Base-by-base conservation (phyloP, 1,140 invertebrate species). In the Leptinotarsa texana region DNA sequence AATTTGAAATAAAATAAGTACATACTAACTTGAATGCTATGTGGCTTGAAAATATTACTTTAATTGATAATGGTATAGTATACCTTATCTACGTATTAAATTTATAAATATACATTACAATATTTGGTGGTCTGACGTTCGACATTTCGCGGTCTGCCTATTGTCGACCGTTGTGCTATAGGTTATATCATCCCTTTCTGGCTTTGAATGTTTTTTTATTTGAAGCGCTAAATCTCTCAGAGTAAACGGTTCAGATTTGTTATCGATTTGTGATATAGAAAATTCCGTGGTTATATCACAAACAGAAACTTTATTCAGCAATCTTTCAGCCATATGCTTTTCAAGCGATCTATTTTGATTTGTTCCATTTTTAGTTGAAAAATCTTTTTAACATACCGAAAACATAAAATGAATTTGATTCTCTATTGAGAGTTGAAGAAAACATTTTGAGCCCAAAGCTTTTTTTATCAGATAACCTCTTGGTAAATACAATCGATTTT, bases 291-390 rank as follows among this genome's bases (percentile, higher is more conserved):
- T 13, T n/a, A n/a, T 65, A 65, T 65, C 24, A 27, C 21, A 65
- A 65, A 27, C 24, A 13, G 8, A 21, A 13, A 65, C 24, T 21
- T 65, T 6, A 21, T n/a, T 27, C 24, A 65, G 18, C 18, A 18
- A 65, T 65, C 4, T 21, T 65, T 13, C 24, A 0, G 63, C 63
- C 11, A 65, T 65, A 21, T 24, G 18, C 13, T 4, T 27, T 21
- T 65, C 63, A 22, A 27, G 63, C 0, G 5, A 15, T 65, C 13
- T 24, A 21, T 65, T n/a, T 27, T 65, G 18, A 21, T 13, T n/a
- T n/a, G 18, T 3, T n/a, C 13, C 5, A 27, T 65, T 65, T 65
- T 65, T 65, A 65, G 13, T 65, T 65, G 63, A n/a, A 65, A 65
- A 65, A n/a, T 24, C 0, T 27, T 65, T 65, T 65, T 4, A 65